Conservation (phyloP, 2,113 vertebrate genomes). For the Leucopsar rothschildi region DNA sequence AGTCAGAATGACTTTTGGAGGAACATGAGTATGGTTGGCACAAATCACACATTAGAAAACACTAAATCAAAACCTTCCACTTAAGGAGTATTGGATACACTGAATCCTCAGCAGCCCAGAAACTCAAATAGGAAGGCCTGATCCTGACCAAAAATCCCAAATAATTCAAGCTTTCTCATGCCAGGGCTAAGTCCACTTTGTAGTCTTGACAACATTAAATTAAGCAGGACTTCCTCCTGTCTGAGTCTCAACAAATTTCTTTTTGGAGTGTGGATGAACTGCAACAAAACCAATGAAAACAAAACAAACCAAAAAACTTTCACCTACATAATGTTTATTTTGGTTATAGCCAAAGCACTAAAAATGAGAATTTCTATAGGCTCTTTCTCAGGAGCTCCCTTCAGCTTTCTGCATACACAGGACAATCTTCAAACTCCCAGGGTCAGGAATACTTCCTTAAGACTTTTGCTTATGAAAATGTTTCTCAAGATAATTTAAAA, state of each 20-base stretch:
- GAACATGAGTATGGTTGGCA: not conserved
- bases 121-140: not conserved
- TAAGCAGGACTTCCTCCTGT: not conserved
- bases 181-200: not conserved
- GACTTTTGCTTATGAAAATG: not conserved
- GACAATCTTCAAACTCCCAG: not conserved
- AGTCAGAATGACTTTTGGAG: not conserved
- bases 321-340: not conserved
- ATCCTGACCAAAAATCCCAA: not conserved
- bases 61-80: not conserved
- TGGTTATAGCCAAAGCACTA: not conserved
- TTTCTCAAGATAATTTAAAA: not conserved
- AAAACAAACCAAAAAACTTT: not conserved
- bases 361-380: not conserved
- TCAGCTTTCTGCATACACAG: not conserved
- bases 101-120: not conserved
- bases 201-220: accelerated
- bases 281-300: not conserved
- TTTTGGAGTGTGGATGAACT: not conserved
- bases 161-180: not conserved
- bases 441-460: not conserved
- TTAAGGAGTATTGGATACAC: not conserved
- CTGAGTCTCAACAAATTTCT: not conserved
- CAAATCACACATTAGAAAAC: not conserved
- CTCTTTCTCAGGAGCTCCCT: not conserved